Conservation (phyloP, 2,797 vertebrate species). For the Huso huso region DNA sequence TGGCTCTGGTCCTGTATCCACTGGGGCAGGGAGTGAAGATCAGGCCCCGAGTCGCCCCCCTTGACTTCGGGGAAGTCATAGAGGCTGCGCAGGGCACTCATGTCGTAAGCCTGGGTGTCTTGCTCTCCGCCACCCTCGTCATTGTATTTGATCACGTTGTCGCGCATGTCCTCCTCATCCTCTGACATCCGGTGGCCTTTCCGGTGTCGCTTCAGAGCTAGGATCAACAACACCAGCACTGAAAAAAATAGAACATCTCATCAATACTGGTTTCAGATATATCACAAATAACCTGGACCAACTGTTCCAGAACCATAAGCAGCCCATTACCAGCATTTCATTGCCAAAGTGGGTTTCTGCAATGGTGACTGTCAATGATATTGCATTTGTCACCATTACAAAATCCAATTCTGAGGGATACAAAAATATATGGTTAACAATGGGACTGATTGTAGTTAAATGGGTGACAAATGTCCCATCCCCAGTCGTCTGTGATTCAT, state of each 20-base stretch:
- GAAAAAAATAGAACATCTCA: neutral
- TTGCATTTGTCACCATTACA: too few relatives aligned
- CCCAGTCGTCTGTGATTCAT: too few relatives aligned
- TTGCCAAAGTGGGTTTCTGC: too few relatives aligned
- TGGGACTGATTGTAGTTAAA: too few relatives aligned
- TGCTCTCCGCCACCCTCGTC: constrained; percentile 96
- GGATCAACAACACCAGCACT: constrained; percentile 92
- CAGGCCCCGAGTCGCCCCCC: constrained; percentile 64
- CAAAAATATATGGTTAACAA: too few relatives aligned
- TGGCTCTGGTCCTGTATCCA: constrained; percentile 61
- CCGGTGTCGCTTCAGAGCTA: constrained; percentile 88
- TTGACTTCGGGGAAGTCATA: constrained; percentile 91
- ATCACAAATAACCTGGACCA: neutral
- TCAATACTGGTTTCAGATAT: too few relatives aligned
- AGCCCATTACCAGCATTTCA: too few relatives aligned
- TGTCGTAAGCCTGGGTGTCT: constrained; percentile 97
- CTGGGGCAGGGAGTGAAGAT: constrained; percentile 75
- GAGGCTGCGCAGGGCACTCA: constrained; percentile 91
- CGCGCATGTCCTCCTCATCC: constrained; percentile 97
- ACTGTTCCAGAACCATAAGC: too few relatives aligned
- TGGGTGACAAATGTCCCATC: too few relatives aligned
- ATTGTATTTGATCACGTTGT: constrained; percentile 99
- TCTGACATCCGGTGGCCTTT: constrained; percentile 86
- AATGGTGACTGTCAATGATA: too few relatives aligned
- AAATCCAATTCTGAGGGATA: too few relatives aligned